These are phyloP conservation scores for Xiphorhynchus erythropygius DNA, from an alignment of 2,797 vertebrate genomes.

Conservation along the genomic window DNA sequence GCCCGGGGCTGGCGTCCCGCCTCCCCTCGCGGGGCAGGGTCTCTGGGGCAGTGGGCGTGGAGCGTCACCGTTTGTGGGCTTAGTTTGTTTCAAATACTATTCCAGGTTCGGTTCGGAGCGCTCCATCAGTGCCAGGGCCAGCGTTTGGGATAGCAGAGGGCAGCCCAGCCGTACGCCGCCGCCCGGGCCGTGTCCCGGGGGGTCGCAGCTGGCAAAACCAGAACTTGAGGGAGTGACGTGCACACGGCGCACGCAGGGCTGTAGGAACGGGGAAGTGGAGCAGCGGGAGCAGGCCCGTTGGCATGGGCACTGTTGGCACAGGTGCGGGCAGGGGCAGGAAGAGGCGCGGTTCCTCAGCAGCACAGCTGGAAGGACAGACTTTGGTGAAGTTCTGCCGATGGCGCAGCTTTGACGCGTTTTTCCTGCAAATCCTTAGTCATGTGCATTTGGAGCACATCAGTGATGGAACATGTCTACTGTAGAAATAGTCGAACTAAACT, in stretches of 20 bases:
- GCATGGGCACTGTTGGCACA: accelerated
- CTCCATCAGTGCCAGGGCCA: accelerated
- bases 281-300: not conserved
- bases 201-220: not conserved
- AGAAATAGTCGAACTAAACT: constrained; percentile 7
- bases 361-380: not conserved
- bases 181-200: accelerated
- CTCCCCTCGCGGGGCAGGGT: accelerated
- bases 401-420: not conserved
- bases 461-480: constrained; percentile 1
- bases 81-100: accelerated
- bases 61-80: accelerated
- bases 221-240: accelerated
- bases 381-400: not conserved
- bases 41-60: accelerated
- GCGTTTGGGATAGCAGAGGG: accelerated
- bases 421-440: not conserved
- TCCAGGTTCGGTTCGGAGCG: accelerated
- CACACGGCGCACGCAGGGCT: not conserved
- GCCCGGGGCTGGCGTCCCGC: accelerated
- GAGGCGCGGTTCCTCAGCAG: not conserved
- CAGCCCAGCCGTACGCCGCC: accelerated
- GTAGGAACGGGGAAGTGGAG: not conserved
- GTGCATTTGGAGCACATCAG: not conserved
- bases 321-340: too few species aligned